These are phyloP conservation scores for Acromyrmex echinatior DNA, from an alignment of 1,140 invertebrate species.

Conservation along the genomic window DNA sequence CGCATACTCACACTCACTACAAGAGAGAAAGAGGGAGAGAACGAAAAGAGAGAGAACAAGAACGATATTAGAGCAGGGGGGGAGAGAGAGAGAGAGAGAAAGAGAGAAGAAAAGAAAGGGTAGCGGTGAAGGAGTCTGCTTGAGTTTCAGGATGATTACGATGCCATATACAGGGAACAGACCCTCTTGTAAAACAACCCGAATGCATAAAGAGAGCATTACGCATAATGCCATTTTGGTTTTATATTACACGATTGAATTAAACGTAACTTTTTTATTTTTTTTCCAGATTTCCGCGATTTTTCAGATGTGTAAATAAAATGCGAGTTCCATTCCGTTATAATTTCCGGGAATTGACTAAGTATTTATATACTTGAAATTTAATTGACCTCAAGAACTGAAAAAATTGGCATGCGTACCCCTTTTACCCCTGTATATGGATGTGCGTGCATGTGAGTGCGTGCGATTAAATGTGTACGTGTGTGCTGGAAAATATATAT, in stretches of 20 bases:
- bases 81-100: no score
- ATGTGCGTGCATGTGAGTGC: slow-evolving; percentile 1
- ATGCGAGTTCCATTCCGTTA: neutral
- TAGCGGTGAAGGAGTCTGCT: slow-evolving; percentile 16
- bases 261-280: neutral
- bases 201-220: neutral
- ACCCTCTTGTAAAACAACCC: neutral
- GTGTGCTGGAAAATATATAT: slow-evolving; percentile 28
- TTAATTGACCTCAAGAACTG: neutral
- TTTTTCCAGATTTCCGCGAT: neutral
- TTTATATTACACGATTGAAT: neutral
- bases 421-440: slow-evolving; percentile 36
- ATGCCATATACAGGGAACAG: slow-evolving; percentile 22
- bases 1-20: slow-evolving; percentile 71
- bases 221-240: neutral
- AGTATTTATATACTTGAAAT: neutral
- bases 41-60: neutral
- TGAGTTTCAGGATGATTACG: slow-evolving; percentile 10
- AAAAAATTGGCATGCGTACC: neutral
- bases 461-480: slow-evolving; percentile 49
- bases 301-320: neutral
- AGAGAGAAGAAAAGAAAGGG: neutral
- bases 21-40: slow-evolving; percentile 61
- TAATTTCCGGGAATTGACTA: neutral
- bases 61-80: neutral